Base-by-base conservation (phyloP, 92 coral and sea anemone species). In the Epizoanthus illoricatus region DNA sequence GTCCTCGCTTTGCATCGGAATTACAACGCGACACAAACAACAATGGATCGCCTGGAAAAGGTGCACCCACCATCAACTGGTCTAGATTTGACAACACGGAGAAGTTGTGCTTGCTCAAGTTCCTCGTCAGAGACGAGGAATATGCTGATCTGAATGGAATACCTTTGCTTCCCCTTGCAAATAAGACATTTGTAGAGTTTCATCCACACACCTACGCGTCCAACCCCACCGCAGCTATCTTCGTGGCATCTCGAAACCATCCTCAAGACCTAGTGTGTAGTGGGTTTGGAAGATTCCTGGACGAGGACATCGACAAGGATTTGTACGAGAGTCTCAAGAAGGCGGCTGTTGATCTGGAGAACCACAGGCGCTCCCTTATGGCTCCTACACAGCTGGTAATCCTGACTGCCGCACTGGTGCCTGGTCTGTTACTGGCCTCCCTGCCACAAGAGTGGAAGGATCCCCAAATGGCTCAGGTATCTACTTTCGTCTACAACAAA, bases 91-190 rank as follows among this genome's bases (percentile, higher is more conserved):
- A 87, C 71, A 84, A 87, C 66, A 62, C 80, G 49, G 98, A 95
- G 74, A 88, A 88, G 74, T 57, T 93, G 7, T 75, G 57, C 39
- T 85, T 95, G 80, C 90, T 95, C 33, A 91, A 91, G 74, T 95
- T 79, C 85, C 74, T 95, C 12, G 80, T 95, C 66, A 90, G 85
- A 74, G 98, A 94, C 88, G 88, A 90, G 62, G 87, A 87, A 54
- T 69, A 82, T 56, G 49, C 68, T 13, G 96, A 91, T 4, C 85
- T 95, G 40, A 84, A 57, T 9, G 98, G 98, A 5, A 88, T 95
- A 64, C 96, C 98, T 17, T 83, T 95, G 74, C 92, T 95, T 0
- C 98, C 98, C 10, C 90, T 95, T 23, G 96, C 98, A 39, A 75
- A 91, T 64, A 87, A 84, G 64, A 76, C 93, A 2, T 95, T 95